Conservation (phyloP, 1,140 invertebrate species). For the Listronotus bonariensis region DNA sequence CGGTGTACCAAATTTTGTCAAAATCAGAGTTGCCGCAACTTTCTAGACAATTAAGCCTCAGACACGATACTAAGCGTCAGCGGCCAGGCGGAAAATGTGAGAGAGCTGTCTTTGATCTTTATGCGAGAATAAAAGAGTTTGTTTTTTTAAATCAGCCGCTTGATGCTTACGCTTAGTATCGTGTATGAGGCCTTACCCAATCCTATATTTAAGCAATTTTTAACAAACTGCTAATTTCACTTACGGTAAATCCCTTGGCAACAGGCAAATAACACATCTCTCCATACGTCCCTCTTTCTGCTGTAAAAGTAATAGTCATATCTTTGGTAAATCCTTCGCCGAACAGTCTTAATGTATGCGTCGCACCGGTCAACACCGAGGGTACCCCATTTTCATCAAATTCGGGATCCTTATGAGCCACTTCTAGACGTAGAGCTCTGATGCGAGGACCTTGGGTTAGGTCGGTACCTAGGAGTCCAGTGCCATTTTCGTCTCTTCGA, state of each 20-base stretch:
- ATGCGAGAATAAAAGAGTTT: too few relatives aligned
- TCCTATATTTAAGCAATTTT: too few relatives aligned
- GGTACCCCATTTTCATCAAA: conserved; percentile 69
- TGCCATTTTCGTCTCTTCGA: conserved; percentile 37
- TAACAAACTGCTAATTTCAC: too few relatives aligned
- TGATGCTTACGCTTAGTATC: too few relatives aligned
- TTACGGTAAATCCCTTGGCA: conserved; percentile 57
- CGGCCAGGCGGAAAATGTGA: too few relatives aligned
- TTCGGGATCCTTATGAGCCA: conserved; percentile 62
- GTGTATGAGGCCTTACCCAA: too few relatives aligned
- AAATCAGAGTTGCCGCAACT: too few relatives aligned
- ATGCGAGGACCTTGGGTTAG: conserved; percentile 10
- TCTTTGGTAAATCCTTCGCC: conserved; percentile 68
- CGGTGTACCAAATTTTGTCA: too few relatives aligned
- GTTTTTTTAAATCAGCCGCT: too few relatives aligned
- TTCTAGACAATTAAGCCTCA: too few relatives aligned
- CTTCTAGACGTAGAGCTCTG: conserved; percentile 62
- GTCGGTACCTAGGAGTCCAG: neutral
- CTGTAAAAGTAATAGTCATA: conserved; percentile 75
- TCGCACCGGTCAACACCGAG: conserved; percentile 63
- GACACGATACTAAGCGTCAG: too few relatives aligned
- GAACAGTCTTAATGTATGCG: conserved; percentile 72
- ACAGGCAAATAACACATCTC: conserved; percentile 60
- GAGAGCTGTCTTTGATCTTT: too few relatives aligned
- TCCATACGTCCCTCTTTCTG: conserved; percentile 58